Percentiles rank a stretch among this genome's conserved stretches.
Evolutionary conservation across 2,113 vertebrate genomes (phyloP).

Genomic region (Psilopogon haemacephalus): DNA sequence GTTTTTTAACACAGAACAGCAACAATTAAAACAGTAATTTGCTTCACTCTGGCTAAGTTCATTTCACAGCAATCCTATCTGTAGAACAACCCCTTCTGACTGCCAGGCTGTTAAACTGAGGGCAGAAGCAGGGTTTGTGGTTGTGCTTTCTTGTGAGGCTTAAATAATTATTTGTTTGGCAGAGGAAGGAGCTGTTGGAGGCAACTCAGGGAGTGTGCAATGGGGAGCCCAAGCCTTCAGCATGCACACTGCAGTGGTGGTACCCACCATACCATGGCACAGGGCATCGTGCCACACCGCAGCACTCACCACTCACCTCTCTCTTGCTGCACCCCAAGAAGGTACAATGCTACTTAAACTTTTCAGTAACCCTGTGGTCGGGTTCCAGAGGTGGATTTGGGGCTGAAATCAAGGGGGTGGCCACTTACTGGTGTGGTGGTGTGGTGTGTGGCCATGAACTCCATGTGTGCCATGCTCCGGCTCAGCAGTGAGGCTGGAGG

Average conservation of each 20-base stretch:
- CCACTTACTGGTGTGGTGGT: no score
- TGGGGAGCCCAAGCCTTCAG: no score
- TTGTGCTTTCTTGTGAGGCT: neutral
- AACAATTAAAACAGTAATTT: neutral
- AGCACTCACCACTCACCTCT: neutral
- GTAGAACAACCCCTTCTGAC: neutral
- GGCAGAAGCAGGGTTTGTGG: neutral
- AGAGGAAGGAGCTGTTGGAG: neutral
- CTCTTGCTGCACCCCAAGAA: neutral
- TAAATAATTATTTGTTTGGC: neutral
- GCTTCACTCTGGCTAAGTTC: neutral
- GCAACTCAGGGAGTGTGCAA: neutral
- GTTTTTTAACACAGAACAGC: neutral
- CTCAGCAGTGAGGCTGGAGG: neutral
- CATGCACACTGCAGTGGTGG: neutral
- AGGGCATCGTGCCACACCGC: accelerated
- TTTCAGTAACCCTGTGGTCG: neutral
- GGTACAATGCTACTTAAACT: neutral
- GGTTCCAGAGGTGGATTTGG: neutral
- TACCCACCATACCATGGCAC: neutral
- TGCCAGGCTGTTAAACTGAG: neutral
- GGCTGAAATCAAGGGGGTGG: neutral
- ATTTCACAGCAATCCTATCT: neutral
- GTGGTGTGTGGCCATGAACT: accelerated
- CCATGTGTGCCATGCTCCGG: accelerated